Evolutionary conservation across 1,140 invertebrate genomes (phyloP).

Genomic region (Heliconius nattereri): DNA sequence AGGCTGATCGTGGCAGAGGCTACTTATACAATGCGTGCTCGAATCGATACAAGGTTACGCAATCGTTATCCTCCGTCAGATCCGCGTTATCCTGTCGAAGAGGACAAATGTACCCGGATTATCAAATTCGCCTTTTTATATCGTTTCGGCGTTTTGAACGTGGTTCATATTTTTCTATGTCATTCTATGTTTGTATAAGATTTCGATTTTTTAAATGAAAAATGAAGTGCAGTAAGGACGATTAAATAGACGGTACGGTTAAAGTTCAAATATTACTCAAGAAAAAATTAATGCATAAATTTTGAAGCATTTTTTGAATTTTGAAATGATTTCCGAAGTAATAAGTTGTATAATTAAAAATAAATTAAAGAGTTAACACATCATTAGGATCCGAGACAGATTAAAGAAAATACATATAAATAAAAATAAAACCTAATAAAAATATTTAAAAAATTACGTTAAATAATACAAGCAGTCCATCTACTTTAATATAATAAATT

Average conservation of each 20-base stretch:
- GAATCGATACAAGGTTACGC: slow-evolving; percentile 62
- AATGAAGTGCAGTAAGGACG: background rate
- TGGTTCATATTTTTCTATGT: background rate
- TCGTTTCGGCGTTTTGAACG: background rate
- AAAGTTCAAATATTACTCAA: background rate
- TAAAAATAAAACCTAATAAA: too few species aligned
- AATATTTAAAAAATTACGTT: too few species aligned
- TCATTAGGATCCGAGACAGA: too few species aligned
- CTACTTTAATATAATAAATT: background rate
- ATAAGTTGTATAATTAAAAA: too few species aligned
- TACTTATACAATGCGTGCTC: slow-evolving; percentile 55
- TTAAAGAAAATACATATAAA: too few species aligned
- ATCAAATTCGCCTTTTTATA: slow-evolving; percentile 23
- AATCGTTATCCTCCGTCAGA: slow-evolving; percentile 52
- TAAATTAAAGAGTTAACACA: too few species aligned
- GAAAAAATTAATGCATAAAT: background rate
- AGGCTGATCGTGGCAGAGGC: slow-evolving; percentile 43
- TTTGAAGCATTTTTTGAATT: too few species aligned
- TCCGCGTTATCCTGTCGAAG: slow-evolving; percentile 36
- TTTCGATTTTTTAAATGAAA: background rate
- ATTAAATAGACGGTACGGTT: background rate
- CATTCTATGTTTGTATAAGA: background rate
- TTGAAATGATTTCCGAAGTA: background rate
- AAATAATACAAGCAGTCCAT: too few species aligned
- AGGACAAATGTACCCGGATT: slow-evolving; percentile 42